Base-by-base conservation (phyloP, 2,888 invertebrate species). In the Cryptops parisi region DNA sequence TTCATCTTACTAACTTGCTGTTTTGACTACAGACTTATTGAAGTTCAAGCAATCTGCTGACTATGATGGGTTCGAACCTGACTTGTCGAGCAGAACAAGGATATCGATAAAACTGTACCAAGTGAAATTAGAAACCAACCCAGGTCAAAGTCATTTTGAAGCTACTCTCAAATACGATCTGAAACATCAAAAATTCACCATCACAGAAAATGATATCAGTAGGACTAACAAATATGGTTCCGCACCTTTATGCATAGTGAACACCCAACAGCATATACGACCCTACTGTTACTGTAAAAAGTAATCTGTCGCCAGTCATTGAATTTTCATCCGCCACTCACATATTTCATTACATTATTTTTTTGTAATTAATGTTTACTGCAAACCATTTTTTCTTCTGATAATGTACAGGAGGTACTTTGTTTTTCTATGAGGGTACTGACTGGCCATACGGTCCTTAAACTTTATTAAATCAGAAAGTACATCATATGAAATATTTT, bases 191-290 rank as follows among this genome's bases (percentile, higher is more conserved):
- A 68, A 63, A 44, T 80, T 84, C 60, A 65, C 70, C 0, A 72
- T 85, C 3, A 79, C 80, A 64, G 74, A 80, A 49, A 72, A 77
- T 15, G 81, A 84, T 62, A 75, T 87, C 38, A 84, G 84, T 60
- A 74, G 88, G 48, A 79, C 84, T 54, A 88, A 88, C 70, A 81
- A 81, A 65, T 94, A 90, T 62, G 85, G 88, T 5, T 70, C 75
- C 24, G 83, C 84, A 62, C 85, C 91, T 0, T 76, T 78, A 60
- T 94, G 93, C 63, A 79, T 93, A 39, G 80, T 82, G 60, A 64
- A 66, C 1, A 74, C 77, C 3, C 75, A 79, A 63, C 82, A 81
- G 1, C 80, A 88, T 64, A 71, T 91, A 38, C 77, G 87, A 57
- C 87, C 85, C 65, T 90, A 78, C 64, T 91, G 91, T 67, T 85